Evolutionary conservation across 2,113 vertebrate species (phyloP).

Genomic region (Candoia aspera): DNA sequence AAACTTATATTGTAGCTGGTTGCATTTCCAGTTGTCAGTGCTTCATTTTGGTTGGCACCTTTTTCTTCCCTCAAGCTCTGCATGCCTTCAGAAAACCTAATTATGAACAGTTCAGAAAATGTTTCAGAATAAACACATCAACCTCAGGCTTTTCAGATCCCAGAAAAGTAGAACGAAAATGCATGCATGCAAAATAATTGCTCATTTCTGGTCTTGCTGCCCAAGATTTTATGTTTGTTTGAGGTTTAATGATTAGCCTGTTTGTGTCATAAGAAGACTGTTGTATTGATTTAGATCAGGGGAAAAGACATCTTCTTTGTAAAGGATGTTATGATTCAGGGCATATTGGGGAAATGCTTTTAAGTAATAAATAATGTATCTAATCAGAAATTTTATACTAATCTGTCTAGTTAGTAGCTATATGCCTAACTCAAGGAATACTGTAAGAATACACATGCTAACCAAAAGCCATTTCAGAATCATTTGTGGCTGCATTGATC

Average conservation of each 20-base stretch:
- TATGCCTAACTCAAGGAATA: background rate
- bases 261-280: background rate
- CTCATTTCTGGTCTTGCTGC: constrained; percentile 12
- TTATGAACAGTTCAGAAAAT: constrained; percentile 44
- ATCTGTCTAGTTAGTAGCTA: background rate
- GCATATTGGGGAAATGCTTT: background rate
- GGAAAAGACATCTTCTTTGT: background rate
- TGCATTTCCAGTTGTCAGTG: constrained; percentile 71
- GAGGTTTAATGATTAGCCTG: background rate
- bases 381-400: background rate
- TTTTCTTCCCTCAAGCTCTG: constrained; percentile 23
- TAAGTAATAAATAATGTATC: background rate
- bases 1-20: constrained; percentile 70
- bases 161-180: background rate
- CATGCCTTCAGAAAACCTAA: constrained; percentile 61
- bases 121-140: constrained; percentile 42
- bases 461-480: background rate
- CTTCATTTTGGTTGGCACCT: constrained; percentile 47
- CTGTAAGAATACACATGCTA: background rate
- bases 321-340: background rate
- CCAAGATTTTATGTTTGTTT: constrained; percentile 34
- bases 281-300: background rate
- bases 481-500: background rate
- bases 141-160: constrained; percentile 42
- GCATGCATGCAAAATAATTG: constrained; percentile 36